Percentiles rank a stretch among this genome's conserved stretches.
Conservation (phyloP, 1,140 invertebrate species). For the Drosophila trapezifrons region DNA sequence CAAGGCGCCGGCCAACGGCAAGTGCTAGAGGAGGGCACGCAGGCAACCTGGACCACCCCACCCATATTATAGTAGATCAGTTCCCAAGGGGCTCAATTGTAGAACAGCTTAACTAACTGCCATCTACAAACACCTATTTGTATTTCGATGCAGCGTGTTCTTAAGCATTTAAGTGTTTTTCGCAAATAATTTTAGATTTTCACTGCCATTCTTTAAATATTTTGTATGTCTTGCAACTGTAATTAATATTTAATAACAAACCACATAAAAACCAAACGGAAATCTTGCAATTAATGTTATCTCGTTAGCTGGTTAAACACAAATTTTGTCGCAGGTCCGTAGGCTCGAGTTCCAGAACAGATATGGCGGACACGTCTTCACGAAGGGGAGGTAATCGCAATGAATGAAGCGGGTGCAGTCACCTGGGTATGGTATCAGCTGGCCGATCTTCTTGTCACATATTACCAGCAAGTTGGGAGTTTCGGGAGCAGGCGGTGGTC, state of each 20-base stretch:
- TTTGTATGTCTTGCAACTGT: constrained; percentile 58
- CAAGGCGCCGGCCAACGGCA: constrained; percentile 85
- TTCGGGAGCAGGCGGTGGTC: background rate
- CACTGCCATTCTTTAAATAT: constrained; percentile 54
- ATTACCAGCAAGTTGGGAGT: background rate
- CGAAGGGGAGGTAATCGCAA: constrained; percentile 63
- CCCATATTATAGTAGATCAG: constrained; percentile 41
- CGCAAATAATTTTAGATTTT: constrained; percentile 60
- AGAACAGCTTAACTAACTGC: constrained; percentile 35
- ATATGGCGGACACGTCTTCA: constrained; percentile 51
- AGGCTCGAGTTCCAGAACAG: constrained; percentile 63
- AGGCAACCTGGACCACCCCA: background rate
- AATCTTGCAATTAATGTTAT: background rate
- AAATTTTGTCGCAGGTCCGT: constrained; percentile 61
- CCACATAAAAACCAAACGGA: constrained; percentile 21
- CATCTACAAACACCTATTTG: constrained; percentile 53
- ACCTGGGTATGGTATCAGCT: constrained; percentile 50
- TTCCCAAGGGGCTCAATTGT: constrained; percentile 61
- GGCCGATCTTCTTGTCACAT: constrained; percentile 28
- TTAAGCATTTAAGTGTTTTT: constrained; percentile 64
- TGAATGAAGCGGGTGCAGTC: constrained; percentile 56
- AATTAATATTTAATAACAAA: constrained; percentile 78
- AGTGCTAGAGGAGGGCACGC: constrained; percentile 59
- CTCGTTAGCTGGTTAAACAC: constrained; percentile 14
- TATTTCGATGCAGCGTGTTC: constrained; percentile 58